Evolutionary conservation across 2,888 invertebrate species (phyloP), one percentile per base, ranked within the genome.

Genomic region (Dryocosmus kuriphilus): DNA sequence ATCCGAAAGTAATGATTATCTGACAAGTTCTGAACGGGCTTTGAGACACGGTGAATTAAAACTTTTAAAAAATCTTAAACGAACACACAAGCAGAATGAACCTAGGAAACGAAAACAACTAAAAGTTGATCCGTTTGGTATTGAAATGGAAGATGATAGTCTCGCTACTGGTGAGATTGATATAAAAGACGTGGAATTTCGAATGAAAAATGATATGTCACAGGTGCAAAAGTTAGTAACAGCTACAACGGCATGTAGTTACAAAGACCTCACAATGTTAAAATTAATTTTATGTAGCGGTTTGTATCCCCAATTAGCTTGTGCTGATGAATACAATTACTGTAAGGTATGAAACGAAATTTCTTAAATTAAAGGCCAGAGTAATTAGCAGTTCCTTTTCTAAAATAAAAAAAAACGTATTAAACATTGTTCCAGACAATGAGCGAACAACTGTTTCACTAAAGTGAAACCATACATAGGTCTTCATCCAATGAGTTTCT

Each of bases 281-380:
- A 97, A 96, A 90, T 92, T 97, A 61, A 97, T 99, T 78, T 92
- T 99, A 27, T 96, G 97, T 84, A 96, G 97, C 92, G 98, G 99
- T 0, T 93, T 99, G 75, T 99, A 99, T 91, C 99, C 99, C 0
- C 98, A 99, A 92, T 94, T 98, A 78, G 97, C 98, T 0, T 94
- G 98, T n/a, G 95, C 97, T 0, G 99, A 99, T 91, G 97, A 98
- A 86, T 97, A 96, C 86, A 99, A 99, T 91, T 95, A 96, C 86
- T 97, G 96, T 88, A 98, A 98, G 93, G 94, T 94, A 91, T 86
- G 80, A 27, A 75, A 61, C 32, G 4, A 16, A 41, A 41, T 51
- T 30, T 73, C 57, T 65, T 60, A 55, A 24, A 16, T 16, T 51
- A 16, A 22, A 14, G 24, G 27, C 41, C 71, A 41, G 16, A 41